Evolutionary conservation across 1,140 invertebrate species (phyloP), one percentile per base, ranked within the genome.

Genomic region (Thaumatotibia leucotreta): DNA sequence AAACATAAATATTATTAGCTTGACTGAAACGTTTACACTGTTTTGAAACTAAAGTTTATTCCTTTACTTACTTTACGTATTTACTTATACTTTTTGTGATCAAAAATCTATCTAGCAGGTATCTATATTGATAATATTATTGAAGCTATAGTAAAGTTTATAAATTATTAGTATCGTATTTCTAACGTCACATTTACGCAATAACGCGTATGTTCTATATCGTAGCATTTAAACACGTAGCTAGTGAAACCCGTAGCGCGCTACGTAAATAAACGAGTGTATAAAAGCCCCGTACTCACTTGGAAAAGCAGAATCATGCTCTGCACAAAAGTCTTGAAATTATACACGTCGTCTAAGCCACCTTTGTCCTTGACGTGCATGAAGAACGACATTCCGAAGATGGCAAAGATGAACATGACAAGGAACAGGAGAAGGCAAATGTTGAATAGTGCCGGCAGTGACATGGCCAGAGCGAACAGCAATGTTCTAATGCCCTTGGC

Each of bases 381-480:
- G 92, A 99, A 99, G 93, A 99, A 99, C 52, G 97, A 99, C 98
- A 99, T 99, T 68, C 98, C 98, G 90, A 99, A 99, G 82, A 99
- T 99, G 76, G 98, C 98, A 90, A 99, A 99, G 91, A 99, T 99
- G 92, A 99, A 99, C 97, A 99, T 99, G 75, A 99, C 97, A 75
- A 99, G 94, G 92, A 99, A 99, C 73, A 99, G 95, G 77, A 99
- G 94, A 79, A 99, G 94, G 88, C 98, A 99, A 91, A 99, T 99
- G 93, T 99, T 99, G 93, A 99, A 99, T 61, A 99, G 94, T 69
- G 98, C 98, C 74, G 98, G 98, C 84, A 99, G 93, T 76, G 98
- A 99, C 96, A 99, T 99, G 78, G 98, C 98, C 82, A 99, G 92
- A 69, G 98, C 98, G 91, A 99, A 99, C 65, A 99, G 94, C 70